Conservation (phyloP, 1,140 invertebrate species). For the Drosophila quadrilineata region DNA sequence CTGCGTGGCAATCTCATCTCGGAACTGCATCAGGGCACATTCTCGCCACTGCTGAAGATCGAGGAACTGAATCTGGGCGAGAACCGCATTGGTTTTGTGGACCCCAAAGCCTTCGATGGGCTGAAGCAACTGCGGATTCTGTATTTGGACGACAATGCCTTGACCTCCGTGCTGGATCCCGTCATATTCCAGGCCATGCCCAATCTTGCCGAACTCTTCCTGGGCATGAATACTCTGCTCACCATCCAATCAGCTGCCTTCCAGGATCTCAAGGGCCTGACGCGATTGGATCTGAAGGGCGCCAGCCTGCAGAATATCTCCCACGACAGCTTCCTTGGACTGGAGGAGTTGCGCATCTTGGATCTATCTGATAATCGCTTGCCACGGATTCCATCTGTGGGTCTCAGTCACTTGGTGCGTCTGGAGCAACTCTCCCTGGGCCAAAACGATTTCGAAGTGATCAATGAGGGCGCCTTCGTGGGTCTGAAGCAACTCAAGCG, state of each 20-base stretch:
- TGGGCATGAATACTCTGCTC: conserved; percentile 91
- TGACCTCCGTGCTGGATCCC: conserved; percentile 86
- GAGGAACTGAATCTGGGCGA: conserved; percentile 93
- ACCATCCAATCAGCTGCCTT: conserved; percentile 89
- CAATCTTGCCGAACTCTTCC: conserved; percentile 90
- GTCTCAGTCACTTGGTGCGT: conserved; percentile 86
- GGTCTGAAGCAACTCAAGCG: conserved; percentile 89
- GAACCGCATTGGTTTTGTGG: conserved; percentile 91
- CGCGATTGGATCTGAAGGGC: conserved; percentile 89
- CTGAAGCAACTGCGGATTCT: conserved; percentile 89
- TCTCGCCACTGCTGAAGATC: conserved; percentile 88
- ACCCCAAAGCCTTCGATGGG: conserved; percentile 90
- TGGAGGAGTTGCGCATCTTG: conserved; percentile 87
- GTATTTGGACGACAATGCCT: conserved; percentile 92
- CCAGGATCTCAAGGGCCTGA: conserved; percentile 87
- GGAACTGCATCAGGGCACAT: conserved; percentile 89
- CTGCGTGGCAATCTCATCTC: conserved; percentile 91
- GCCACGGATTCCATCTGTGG: conserved; percentile 87
- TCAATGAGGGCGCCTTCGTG: conserved; percentile 88
- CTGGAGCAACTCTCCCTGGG: conserved; percentile 91
- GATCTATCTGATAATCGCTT: conserved; percentile 91
- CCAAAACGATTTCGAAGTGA: conserved; percentile 88
- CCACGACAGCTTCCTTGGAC: conserved; percentile 88
- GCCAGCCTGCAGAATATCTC: conserved; percentile 90
- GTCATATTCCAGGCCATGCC: conserved; percentile 87